These are phyloP conservation scores for Camponotus vicinus DNA, from an alignment of 1,140 invertebrate genomes.

Conservation along the genomic window DNA sequence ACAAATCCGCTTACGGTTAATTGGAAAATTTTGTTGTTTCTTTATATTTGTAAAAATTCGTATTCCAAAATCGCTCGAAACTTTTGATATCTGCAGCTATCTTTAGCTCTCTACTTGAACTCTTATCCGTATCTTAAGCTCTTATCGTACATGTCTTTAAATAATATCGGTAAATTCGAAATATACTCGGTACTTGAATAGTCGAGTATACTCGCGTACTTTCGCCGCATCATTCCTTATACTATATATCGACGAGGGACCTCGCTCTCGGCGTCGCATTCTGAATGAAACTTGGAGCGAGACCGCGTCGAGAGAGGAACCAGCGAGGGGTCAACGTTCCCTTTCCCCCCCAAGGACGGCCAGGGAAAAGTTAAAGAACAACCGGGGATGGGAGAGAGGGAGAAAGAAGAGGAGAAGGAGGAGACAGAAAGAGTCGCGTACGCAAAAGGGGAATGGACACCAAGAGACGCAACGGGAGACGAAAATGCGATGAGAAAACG, in stretches of 20 bases:
- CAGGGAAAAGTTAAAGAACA: slow-evolving; percentile 73
- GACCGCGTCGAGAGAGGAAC: slow-evolving; percentile 62
- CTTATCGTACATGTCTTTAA: not conserved
- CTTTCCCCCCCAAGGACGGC: slow-evolving; percentile 72
- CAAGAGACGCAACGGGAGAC: not conserved
- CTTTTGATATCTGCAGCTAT: not conserved
- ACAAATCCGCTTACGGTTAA: no score
- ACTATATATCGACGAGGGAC: slow-evolving; percentile 64
- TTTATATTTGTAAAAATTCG: not conserved
- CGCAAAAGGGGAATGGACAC: slow-evolving; percentile 2
- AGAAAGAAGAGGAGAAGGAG: slow-evolving; percentile 40
- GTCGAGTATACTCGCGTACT: slow-evolving; percentile 18
- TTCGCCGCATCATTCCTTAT: slow-evolving; percentile 67
- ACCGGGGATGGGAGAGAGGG: slow-evolving; percentile 17
- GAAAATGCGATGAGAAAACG: slow-evolving; percentile 58
- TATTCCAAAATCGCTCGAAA: not conserved
- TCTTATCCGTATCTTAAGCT: not conserved
- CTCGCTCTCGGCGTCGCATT: slow-evolving; percentile 68
- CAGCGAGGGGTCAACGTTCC: slow-evolving; percentile 70
- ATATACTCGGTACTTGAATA: not conserved
- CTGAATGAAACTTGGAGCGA: slow-evolving; percentile 71
- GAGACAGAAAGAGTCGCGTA: slow-evolving; percentile 39
- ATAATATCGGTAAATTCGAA: not conserved
- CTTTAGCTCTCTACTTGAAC: not conserved
- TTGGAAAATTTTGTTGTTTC: no score